Evolutionary conservation across 2,797 vertebrate genomes (phyloP), one percentile per base, ranked within the genome.

Genomic region (Myotis vivesi): DNA sequence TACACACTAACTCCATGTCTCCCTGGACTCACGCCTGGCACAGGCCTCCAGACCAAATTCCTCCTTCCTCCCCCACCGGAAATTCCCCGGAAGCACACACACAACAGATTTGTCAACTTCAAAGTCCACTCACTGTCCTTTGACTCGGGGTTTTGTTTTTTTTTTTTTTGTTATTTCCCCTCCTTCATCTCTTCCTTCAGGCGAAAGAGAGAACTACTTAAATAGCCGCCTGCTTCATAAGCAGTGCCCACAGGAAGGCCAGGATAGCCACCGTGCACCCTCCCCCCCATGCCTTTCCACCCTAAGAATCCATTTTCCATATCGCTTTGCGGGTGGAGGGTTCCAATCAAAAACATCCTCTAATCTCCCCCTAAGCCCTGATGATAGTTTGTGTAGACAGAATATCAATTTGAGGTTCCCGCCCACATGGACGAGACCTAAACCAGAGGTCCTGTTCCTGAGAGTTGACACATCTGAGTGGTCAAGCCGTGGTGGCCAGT

Each of bases 401-500:
- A 90, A 1, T 23, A 53, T 88, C 95, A 92, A 92, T 62, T 91
- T 91, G 51, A 80, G 75, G 91, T 87, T 95, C 90, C 97, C 71
- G 5, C 41, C 84, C 80, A 23, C 59, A n/a, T 53, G 71, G 19
- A 8, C 81, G 73, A 94, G 80, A 89, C 82, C 20, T 51, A 44
- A 92, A 64, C 30, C 82, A 95, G 94, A 95, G 81, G 85, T 89
- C 80, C 88, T 49, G 16, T 79, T 79, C 89, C 7, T 36, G 66
- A 38, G 75, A 95, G 73, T 80, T 95, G 96, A 94, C 94, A 97
- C 91, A 92, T 89, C 36, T 81, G 94, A 96, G 86, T 88, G 75
- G 95, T 95, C 41, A 94, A 91, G 96, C 91, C 85, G 96, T 0
- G 0, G 95, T 96, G 87, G 95, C 97, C 95, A 96, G 96, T 81